Base-by-base conservation (phyloP, 1,140 invertebrate genomes). In the Delia radicum region DNA sequence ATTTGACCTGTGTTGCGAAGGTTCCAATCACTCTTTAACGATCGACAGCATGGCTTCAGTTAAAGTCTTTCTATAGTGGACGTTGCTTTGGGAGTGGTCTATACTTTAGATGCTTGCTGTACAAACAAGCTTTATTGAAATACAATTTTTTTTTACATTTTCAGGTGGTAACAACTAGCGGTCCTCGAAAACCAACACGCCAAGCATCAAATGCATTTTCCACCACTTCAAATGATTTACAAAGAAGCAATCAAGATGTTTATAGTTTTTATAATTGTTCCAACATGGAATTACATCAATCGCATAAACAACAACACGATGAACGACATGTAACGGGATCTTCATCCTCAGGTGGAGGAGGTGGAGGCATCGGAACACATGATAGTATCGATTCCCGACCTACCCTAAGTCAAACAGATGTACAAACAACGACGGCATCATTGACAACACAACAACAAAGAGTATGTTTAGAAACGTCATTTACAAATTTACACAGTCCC, bases 81-180 rank as follows among this genome's bases (percentile, higher is more conserved):
- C n/a, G n/a, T n/a, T n/a, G n/a, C n/a, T n/a, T n/a, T n/a, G n/a
- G n/a, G n/a, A n/a, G n/a, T n/a, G n/a, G n/a, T n/a, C n/a, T n/a
- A n/a, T n/a, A n/a, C n/a, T n/a, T n/a, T n/a, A n/a, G n/a, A n/a
- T n/a, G n/a, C n/a, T n/a, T n/a, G n/a, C n/a, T n/a, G n/a, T n/a
- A n/a, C n/a, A n/a, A n/a, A n/a, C n/a, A n/a, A n/a, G n/a, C n/a
- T n/a, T n/a, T n/a, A n/a, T n/a, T n/a, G n/a, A n/a, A n/a, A n/a
- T n/a, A n/a, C n/a, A n/a, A n/a, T n/a, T n/a, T n/a, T n/a, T n/a
- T n/a, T n/a, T n/a, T n/a, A n/a, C n/a, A 15, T 21, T 55, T 55
- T 21, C 48, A 94, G 93, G 93, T 94, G 91, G 90, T 93, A 91
- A 92, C 91, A 73, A 91, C 91, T 75, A 88, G 91, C 84, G 92